Evolutionary conservation across 2,888 invertebrate genomes (phyloP).

Genomic region (Lithophane socia): DNA sequence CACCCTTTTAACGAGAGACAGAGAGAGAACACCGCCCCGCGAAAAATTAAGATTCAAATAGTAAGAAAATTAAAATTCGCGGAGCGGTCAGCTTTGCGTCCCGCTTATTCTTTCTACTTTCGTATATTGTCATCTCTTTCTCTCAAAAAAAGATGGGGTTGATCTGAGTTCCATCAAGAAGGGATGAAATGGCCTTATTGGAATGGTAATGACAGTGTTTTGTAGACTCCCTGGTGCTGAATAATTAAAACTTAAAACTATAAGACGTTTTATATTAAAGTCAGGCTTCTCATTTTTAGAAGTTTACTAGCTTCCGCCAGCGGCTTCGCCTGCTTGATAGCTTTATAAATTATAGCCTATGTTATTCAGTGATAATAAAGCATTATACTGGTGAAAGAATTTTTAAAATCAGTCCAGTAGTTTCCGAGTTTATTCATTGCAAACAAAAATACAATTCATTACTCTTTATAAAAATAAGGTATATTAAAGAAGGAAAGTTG

Average conservation of each 20-base stretch:
- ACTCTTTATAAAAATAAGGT: too few species aligned
- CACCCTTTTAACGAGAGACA: conserved; percentile 66
- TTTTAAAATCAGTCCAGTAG: too few species aligned
- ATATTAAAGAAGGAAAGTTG: neutral
- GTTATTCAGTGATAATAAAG: too few species aligned
- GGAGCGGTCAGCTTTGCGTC: conserved; percentile 84
- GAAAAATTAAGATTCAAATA: conserved; percentile 91
- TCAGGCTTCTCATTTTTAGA: conserved; percentile 25
- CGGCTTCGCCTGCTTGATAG: too few species aligned
- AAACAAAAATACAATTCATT: too few species aligned
- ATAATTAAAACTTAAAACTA: conserved; percentile 65
- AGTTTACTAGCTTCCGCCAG: neutral
- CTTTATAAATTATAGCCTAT: too few species aligned
- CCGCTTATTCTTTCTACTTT: conserved; percentile 65
- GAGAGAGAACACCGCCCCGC: conserved; percentile 80
- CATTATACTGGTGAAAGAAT: too few species aligned
- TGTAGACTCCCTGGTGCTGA: conserved; percentile 63
- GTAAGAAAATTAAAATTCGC: conserved; percentile 91
- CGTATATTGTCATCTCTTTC: conserved; percentile 67
- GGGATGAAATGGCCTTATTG: conserved; percentile 75
- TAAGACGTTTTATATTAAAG: conserved; percentile 54
- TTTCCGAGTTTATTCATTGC: too few species aligned
- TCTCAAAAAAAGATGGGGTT: conserved; percentile 79
- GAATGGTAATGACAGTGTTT: conserved; percentile 82
- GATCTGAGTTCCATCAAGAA: conserved; percentile 80